These are phyloP conservation scores for Calliphora vicina DNA, from an alignment of 1,140 invertebrate species.

Conservation along the genomic window DNA sequence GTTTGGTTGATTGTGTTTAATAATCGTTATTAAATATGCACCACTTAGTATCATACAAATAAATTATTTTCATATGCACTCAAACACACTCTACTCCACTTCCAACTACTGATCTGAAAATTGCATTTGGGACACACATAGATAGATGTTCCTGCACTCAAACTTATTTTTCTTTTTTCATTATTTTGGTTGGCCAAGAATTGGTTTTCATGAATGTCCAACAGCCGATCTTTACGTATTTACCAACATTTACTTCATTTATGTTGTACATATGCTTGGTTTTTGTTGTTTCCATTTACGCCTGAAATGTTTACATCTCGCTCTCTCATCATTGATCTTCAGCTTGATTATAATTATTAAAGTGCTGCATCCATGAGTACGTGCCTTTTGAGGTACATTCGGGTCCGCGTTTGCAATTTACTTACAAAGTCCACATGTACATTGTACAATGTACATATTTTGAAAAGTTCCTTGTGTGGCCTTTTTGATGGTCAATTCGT, in stretches of 20 bases:
- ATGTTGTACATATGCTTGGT: too few species aligned
- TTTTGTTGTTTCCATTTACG: neutral
- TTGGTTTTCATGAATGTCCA: too few species aligned
- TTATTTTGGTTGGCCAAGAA: neutral
- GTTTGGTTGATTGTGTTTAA: neutral
- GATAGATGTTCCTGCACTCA: neutral
- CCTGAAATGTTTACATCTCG: neutral
- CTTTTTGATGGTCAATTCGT: constrained; percentile 8
- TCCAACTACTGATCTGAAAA: neutral
- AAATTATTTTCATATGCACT: constrained; percentile 24
- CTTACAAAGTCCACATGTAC: too few species aligned
- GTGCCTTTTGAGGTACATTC: neutral
- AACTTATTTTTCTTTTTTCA: neutral
- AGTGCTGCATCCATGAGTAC: neutral
- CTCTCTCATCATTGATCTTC: neutral
- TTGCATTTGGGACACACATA: neutral
- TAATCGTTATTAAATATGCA: constrained; percentile 32
- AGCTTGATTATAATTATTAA: constrained; percentile 16
- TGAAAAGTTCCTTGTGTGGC: neutral
- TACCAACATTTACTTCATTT: neutral
- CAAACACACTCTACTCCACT: neutral
- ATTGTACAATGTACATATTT: too few species aligned
- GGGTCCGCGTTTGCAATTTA: too few species aligned
- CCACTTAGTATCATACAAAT: constrained; percentile 24
- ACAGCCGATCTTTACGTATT: neutral